Percentiles rank a stretch among this genome's conserved stretches.
phyloP scores from a whole-genome alignment of 2,888 invertebrate genomes.

The Eledona agricola region DNA sequence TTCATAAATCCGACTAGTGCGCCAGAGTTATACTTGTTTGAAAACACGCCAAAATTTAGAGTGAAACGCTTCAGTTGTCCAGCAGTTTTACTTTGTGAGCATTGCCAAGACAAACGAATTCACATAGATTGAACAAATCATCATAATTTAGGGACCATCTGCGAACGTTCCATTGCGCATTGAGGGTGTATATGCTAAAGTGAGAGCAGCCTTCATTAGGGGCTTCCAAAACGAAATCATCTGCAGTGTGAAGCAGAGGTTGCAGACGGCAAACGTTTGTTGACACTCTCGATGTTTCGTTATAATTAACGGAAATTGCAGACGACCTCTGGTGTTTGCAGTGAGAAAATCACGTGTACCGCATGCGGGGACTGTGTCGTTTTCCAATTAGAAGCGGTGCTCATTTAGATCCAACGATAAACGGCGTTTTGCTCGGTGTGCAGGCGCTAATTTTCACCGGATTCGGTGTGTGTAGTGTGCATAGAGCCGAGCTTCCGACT shows the following conservation, averaged over 20 bases:
- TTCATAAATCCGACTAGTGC: too few relatives aligned
- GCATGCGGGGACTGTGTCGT: constrained; percentile 22
- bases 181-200: too few relatives aligned
- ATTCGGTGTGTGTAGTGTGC: constrained; percentile 7
- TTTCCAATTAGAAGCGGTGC: constrained; percentile 33
- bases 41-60: too few relatives aligned
- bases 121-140: too few relatives aligned
- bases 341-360: constrained; percentile 33
- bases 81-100: too few relatives aligned
- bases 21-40: too few relatives aligned
- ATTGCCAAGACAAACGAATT: too few relatives aligned
- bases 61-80: too few relatives aligned
- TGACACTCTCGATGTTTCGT: constrained; percentile 27
- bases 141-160: too few relatives aligned
- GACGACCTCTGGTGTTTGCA: constrained; percentile 20
- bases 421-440: constrained; percentile 26
- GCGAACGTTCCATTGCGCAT: too few relatives aligned
- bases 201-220: constrained; percentile 16
- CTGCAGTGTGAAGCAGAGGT: constrained; percentile 3
- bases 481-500: constrained; percentile 15
- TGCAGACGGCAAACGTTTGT: constrained; percentile 21
- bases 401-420: constrained; percentile 35
- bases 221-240: too few relatives aligned
- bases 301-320: constrained; percentile 37
- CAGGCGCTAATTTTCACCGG: constrained; percentile 13